phyloP scores from a whole-genome alignment of 1,140 invertebrate species.

The Megathymus violae region DNA sequence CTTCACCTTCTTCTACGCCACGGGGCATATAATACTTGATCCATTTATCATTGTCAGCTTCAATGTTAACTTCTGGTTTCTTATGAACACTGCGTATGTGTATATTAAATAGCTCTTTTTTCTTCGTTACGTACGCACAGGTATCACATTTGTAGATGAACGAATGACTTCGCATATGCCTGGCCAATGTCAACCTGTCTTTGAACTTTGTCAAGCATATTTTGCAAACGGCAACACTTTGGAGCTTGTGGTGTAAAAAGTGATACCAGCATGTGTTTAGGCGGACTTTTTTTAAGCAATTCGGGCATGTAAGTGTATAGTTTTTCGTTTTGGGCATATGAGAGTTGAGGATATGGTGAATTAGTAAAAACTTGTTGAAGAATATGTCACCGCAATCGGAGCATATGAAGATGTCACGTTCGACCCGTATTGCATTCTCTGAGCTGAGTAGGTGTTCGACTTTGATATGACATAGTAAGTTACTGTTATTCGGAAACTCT shows the following conservation, averaged over 20 bases:
- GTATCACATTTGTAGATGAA: slow-evolving; percentile 44
- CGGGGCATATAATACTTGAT: slow-evolving; percentile 43
- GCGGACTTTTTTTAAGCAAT: slow-evolving; percentile 37
- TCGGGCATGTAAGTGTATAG: slow-evolving; percentile 43
- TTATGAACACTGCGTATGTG: slow-evolving; percentile 47
- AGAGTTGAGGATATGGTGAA: slow-evolving; percentile 45
- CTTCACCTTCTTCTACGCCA: no score
- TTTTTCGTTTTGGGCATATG: background rate
- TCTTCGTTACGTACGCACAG: slow-evolving; percentile 43
- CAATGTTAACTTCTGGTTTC: background rate
- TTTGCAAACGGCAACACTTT: slow-evolving; percentile 48
- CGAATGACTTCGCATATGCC: slow-evolving; percentile 45
- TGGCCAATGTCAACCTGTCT: slow-evolving; percentile 20
- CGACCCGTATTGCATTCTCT: slow-evolving; percentile 41
- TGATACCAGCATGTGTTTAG: slow-evolving; percentile 44
- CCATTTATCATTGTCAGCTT: background rate
- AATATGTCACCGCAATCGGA: slow-evolving; percentile 53
- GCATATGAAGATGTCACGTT: slow-evolving; percentile 65
- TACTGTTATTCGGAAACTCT: slow-evolving; percentile 20
- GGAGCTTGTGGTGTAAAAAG: slow-evolving; percentile 42
- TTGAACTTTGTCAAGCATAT: slow-evolving; percentile 53
- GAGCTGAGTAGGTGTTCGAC: slow-evolving; percentile 50
- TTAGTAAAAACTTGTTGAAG: slow-evolving; percentile 59
- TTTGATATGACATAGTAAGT: slow-evolving; percentile 54
- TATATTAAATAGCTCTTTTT: slow-evolving; percentile 28